Evolutionary conservation across 2,888 invertebrate genomes (phyloP).

Genomic region (Listrodromus nycthemerus): DNA sequence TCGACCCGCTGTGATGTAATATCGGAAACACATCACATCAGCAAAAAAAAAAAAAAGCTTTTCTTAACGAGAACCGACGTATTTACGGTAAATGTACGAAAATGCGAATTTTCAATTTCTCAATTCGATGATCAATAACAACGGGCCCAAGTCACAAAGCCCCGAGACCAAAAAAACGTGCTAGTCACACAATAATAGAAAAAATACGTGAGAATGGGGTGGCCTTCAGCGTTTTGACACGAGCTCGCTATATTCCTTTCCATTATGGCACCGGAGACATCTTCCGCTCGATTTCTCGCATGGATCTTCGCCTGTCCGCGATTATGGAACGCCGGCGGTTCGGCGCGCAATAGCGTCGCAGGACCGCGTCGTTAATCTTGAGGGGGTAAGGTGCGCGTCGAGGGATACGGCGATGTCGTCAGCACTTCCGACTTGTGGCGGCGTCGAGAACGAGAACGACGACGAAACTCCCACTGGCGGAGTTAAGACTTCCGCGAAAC

Average conservation of each 20-base stretch:
- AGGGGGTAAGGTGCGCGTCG: constrained; percentile 51
- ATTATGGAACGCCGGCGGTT: constrained; percentile 6
- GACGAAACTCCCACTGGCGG: constrained; percentile 54
- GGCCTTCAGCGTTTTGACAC: not conserved
- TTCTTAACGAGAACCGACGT: not conserved
- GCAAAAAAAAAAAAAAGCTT: too few relatives aligned
- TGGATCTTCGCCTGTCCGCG: constrained; percentile 36
- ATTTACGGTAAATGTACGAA: not conserved
- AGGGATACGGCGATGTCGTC: constrained; percentile 62
- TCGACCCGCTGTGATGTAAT: not conserved
- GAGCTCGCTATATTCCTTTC: not conserved
- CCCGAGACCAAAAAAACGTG: too few relatives aligned
- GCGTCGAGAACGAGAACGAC: constrained; percentile 13
- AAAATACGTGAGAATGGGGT: not conserved
- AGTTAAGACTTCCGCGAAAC: constrained; percentile 67
- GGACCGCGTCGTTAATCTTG: constrained; percentile 65
- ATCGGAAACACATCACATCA: not conserved
- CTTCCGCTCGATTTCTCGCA: constrained; percentile 65
- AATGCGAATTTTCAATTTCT: too few relatives aligned
- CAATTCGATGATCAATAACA: too few relatives aligned
- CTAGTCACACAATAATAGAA: constrained; percentile 20
- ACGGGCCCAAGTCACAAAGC: too few relatives aligned
- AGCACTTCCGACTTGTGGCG: constrained; percentile 65
- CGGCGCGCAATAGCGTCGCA: constrained; percentile 30
- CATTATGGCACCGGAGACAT: constrained; percentile 19